Evolutionary conservation across 64 coral and sea anemone genomes (phyloP), one percentile per base, ranked within the genome.

Genomic region (Acropora yongei): DNA sequence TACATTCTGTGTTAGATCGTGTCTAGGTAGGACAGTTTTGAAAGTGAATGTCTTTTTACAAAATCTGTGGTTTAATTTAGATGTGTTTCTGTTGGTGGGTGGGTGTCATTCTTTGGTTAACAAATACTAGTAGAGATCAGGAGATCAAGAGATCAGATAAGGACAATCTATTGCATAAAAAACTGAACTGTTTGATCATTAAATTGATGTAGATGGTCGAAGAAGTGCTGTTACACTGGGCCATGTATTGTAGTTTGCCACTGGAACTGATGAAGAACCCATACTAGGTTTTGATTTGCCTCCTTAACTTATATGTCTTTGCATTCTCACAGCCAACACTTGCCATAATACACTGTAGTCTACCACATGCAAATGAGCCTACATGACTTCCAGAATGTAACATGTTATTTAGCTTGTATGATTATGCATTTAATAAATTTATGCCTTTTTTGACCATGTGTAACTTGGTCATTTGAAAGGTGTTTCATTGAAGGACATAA

Each of bases 171-270:
- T 53, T 53, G 50, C 50, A 53, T 53, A 53, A 53, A 53, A 53
- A 53, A 5, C 50, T 1, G 50, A 53, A 53, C 50, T 53, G 50
- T 53, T 53, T 53, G 5, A 53, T 53, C 50, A 53, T 53, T 53
- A 53, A 5, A 53, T 53, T 53, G 50, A 53, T 53, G 16, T 50
- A 88, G 86, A 72, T 88, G 72, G 72, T 41, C 75, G 72, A 88
- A 58, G 86, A 88, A 49, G 86, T 76, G 13, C 72, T 88, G 55
- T 77, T 1, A 88, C 86, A 13, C 86, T 88, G 47, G 69, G 71
- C 17, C 19, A 76, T 53, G 69, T 88, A 9, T 57, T 88, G 69
- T 72, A 88, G 86, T 88, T 88, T 57, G 68, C 51, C 40, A 88
- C 86, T 49, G 69, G 86, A 76, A 88, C 86, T 50, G 86, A 75